Conservation (phyloP, 2,888 invertebrate genomes). For the Orthosia cruda region DNA sequence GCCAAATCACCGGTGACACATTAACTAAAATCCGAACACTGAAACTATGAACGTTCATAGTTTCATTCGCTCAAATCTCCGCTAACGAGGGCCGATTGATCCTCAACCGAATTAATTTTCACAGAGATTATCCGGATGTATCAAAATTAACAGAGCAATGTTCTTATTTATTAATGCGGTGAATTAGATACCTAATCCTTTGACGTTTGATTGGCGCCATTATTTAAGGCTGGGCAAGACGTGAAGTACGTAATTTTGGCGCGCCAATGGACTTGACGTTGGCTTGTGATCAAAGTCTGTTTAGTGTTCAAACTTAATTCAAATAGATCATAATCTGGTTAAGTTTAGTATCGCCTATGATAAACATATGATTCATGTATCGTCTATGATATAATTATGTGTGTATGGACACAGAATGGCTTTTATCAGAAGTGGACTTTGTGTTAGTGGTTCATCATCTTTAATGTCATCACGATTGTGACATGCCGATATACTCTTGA, state of each 20-base stretch:
- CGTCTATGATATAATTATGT: no score
- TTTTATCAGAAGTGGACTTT: no score
- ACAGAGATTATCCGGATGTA: slow-evolving; percentile 39
- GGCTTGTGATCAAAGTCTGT: slow-evolving; percentile 35
- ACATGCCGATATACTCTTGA: no score
- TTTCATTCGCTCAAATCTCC: slow-evolving; percentile 33
- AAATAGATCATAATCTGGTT: slow-evolving; percentile 3
- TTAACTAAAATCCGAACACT: slow-evolving; percentile 23
- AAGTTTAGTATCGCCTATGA: not conserved
- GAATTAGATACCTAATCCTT: slow-evolving; percentile 60
- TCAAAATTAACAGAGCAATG: slow-evolving; percentile 54
- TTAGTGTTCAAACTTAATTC: slow-evolving; percentile 30
- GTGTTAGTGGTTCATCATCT: no score
- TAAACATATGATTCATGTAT: no score
- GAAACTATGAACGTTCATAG: no score
- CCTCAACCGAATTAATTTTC: slow-evolving; percentile 47
- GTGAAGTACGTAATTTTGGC: slow-evolving; percentile 25
- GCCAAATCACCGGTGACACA: not conserved
- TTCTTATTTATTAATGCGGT: slow-evolving; percentile 61
- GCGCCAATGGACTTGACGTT: slow-evolving; percentile 27
- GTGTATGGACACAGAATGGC: no score
- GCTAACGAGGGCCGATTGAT: slow-evolving; percentile 38
- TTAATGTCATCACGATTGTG: no score
- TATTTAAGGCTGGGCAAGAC: slow-evolving; percentile 29
- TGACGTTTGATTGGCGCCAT: slow-evolving; percentile 57